These are phyloP conservation scores for Tuberolachnus salignus DNA, from an alignment of 2,888 invertebrate species.

Conservation along the genomic window DNA sequence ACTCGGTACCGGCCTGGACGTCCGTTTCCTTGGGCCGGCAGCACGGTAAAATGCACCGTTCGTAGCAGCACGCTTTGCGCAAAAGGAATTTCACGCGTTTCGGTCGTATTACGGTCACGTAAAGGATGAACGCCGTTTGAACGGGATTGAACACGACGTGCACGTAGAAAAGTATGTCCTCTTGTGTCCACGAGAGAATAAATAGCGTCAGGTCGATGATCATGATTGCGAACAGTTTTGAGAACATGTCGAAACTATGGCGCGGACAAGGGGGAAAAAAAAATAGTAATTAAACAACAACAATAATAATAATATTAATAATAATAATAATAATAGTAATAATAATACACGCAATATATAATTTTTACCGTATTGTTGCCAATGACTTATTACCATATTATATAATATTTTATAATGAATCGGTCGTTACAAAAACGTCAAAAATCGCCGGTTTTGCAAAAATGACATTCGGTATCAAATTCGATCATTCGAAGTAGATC, in stretches of 20 bases:
- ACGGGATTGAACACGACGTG: conserved; percentile 79
- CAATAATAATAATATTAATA: too few relatives aligned
- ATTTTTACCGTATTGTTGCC: too few relatives aligned
- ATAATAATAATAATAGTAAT: too few relatives aligned
- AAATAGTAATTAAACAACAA: too few relatives aligned
- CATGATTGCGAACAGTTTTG: conserved; percentile 77
- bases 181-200: conserved; percentile 76
- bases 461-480: too few relatives aligned
- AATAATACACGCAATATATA: too few relatives aligned
- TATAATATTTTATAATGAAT: too few relatives aligned
- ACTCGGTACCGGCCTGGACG: conserved; percentile 66
- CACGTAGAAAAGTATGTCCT: conserved; percentile 75
- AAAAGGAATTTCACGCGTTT: conserved; percentile 79
- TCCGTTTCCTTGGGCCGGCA: conserved; percentile 68
- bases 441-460: too few relatives aligned
- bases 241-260: conserved; percentile 78
- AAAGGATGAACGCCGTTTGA: conserved; percentile 76
- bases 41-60: conserved; percentile 65
- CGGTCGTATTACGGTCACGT: conserved; percentile 78
- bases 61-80: conserved; percentile 80
- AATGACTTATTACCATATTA: too few relatives aligned
- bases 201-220: conserved; percentile 78
- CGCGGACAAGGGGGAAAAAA: too few relatives aligned
- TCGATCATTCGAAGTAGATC: too few relatives aligned
- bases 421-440: too few relatives aligned